phyloP scores from a whole-genome alignment of 2,888 invertebrate genomes.

The Andrena marginata region DNA sequence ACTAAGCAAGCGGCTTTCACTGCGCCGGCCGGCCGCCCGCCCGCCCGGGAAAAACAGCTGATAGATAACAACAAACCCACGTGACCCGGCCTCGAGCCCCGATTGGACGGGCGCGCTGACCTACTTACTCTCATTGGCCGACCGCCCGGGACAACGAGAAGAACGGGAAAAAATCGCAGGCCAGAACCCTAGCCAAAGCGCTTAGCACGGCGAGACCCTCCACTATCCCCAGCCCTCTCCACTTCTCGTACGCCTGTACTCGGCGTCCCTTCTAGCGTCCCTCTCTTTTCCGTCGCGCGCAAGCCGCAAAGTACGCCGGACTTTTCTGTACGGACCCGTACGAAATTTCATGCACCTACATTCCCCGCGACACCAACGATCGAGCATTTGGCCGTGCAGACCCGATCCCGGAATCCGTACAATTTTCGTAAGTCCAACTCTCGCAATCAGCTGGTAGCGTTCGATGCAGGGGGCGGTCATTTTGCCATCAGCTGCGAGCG shows the following conservation, averaged over 20 bases:
- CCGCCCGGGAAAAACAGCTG: slow-evolving; percentile 87
- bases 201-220: slow-evolving; percentile 68
- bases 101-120: slow-evolving; percentile 86
- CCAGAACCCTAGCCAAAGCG: slow-evolving; percentile 70
- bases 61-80: slow-evolving; percentile 90
- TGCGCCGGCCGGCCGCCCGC: slow-evolving; percentile 82
- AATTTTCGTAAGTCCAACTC: not conserved
- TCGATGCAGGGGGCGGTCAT: slow-evolving; percentile 52
- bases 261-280: slow-evolving; percentile 62
- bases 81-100: slow-evolving; percentile 85
- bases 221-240: slow-evolving; percentile 60
- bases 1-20: slow-evolving; percentile 81
- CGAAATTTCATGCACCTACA: not conserved
- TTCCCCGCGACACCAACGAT: not conserved
- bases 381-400: not conserved
- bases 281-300: slow-evolving; percentile 33
- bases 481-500: slow-evolving; percentile 70
- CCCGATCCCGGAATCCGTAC: not conserved
- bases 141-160: slow-evolving; percentile 73
- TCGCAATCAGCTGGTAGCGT: slow-evolving; percentile 68
- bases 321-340: not conserved
- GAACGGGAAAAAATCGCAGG: slow-evolving; percentile 73
- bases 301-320: slow-evolving; percentile 37
- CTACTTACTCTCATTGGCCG: slow-evolving; percentile 87
- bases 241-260: slow-evolving; percentile 51